These are phyloP conservation scores for Acromyrmex echinatior DNA, from an alignment of 1,140 invertebrate species.

Conservation along the genomic window DNA sequence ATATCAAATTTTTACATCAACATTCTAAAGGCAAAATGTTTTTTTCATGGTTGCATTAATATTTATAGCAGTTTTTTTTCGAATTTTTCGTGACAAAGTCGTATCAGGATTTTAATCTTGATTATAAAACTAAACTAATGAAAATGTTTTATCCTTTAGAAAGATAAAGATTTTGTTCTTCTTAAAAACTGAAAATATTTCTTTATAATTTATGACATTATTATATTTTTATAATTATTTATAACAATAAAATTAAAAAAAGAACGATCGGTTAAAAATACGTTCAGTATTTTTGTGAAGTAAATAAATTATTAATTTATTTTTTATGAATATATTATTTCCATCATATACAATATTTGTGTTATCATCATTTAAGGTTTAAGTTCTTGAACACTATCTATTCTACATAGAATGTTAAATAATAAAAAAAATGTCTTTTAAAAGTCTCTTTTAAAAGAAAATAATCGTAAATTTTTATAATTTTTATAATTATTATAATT, in stretches of 20 bases:
- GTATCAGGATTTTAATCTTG: slow-evolving; percentile 17
- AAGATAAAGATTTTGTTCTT: not conserved
- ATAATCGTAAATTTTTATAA: not conserved
- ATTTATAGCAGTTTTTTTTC: slow-evolving; percentile 15
- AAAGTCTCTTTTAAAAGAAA: not conserved
- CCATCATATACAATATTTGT: not conserved
- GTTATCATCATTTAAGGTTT: not conserved
- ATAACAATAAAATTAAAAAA: no score
- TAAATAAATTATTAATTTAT: not conserved
- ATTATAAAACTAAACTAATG: not conserved
- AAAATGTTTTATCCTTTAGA: not conserved
- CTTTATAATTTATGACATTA: not conserved
- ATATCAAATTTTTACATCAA: not conserved
- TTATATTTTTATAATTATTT: no score
- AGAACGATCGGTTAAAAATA: not conserved
- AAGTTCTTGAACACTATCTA: not conserved
- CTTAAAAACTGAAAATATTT: not conserved
- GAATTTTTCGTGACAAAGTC: not conserved
- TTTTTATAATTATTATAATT: not conserved
- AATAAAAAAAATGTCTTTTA: not conserved
- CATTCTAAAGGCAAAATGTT: not conserved
- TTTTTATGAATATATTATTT: not conserved
- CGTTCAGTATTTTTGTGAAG: not conserved
- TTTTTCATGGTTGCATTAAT: slow-evolving; percentile 13
- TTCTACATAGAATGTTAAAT: not conserved